Conservation (phyloP, 2,888 invertebrate genomes). For the Xestia sexstrigata region DNA sequence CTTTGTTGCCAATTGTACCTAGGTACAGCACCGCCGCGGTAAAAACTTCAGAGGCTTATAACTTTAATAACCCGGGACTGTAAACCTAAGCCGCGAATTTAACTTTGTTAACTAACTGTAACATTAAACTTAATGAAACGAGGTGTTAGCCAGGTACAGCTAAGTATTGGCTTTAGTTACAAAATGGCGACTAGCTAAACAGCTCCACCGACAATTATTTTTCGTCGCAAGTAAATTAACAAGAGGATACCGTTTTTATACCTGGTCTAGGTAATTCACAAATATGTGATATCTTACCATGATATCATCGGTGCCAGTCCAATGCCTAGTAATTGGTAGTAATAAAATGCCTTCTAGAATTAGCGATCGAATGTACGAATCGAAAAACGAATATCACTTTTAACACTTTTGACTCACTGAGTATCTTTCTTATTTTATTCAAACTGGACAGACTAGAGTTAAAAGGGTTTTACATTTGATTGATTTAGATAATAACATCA, state of each 20-base stretch:
- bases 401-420: background rate
- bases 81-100: conserved; percentile 18
- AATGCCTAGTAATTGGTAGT: background rate
- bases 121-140: conserved; percentile 37
- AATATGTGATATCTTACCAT: background rate
- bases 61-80: background rate
- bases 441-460: too few relatives aligned
- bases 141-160: conserved; percentile 30
- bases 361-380: too few relatives aligned
- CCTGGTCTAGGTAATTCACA: background rate
- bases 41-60: conserved; percentile 7
- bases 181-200: conserved; percentile 17
- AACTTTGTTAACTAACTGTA: conserved; percentile 16
- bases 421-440: background rate
- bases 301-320: background rate
- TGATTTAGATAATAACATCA: background rate
- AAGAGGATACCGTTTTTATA: background rate
- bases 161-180: conserved; percentile 34
- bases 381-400: background rate
- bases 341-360: too few relatives aligned
- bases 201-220: background rate
- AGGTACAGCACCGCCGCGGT: background rate
- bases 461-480: too few relatives aligned
- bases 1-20: background rate
- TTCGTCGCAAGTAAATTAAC: background rate